Evolutionary conservation across 2,113 vertebrate species (phyloP).

Genomic region (Grallaria varia): DNA sequence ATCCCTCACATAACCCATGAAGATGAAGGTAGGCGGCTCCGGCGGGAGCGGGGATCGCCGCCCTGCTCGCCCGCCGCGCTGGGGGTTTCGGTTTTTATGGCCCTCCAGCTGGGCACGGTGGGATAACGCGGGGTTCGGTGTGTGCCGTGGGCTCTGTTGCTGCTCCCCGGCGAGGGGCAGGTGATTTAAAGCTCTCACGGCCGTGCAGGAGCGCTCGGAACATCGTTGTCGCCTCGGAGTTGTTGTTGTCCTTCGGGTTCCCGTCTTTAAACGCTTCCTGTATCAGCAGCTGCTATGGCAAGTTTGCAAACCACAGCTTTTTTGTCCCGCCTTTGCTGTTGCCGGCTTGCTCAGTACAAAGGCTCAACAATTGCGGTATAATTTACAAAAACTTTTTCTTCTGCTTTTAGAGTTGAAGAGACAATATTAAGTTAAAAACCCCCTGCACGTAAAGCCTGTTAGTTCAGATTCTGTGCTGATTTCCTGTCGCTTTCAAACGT

Average conservation of each 20-base stretch:
- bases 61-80: neutral
- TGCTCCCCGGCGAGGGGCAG: neutral
- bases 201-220: neutral
- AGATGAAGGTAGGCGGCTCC: conserved; percentile 91
- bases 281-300: conserved; percentile 68
- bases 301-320: conserved; percentile 70
- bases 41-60: neutral
- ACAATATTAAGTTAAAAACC: neutral
- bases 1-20: conserved; percentile 84
- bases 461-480: neutral
- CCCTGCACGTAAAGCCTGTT: accelerated
- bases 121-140: neutral
- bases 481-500: neutral
- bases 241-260: conserved; percentile 56
- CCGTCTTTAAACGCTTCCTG: conserved; percentile 71
- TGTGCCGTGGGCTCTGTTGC: neutral
- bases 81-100: neutral
- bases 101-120: neutral
- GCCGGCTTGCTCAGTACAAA: neutral
- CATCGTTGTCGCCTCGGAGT: conserved; percentile 5
- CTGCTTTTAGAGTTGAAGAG: neutral
- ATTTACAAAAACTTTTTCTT: neutral
- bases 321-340: conserved; percentile 59
- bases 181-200: neutral
- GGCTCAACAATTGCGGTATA: neutral